Percentiles rank a stretch among this genome's conserved stretches.
These are phyloP conservation scores for Pachycephus smyrnensis DNA, from an alignment of 2,888 invertebrate species.

Conservation along the genomic window DNA sequence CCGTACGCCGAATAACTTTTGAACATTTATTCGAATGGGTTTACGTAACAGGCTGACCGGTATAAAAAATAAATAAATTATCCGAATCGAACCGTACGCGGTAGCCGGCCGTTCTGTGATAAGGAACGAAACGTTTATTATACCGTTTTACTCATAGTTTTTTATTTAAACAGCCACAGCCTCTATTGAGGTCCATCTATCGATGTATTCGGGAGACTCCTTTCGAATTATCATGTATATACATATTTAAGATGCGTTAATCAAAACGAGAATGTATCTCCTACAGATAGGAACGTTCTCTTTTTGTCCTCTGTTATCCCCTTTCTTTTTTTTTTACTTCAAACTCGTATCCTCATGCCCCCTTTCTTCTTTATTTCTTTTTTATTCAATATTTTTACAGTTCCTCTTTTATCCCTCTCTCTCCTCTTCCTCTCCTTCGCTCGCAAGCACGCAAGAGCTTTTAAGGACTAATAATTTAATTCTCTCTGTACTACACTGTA, in stretches of 20 bases:
- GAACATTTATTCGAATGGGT: not conserved
- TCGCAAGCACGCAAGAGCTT: not conserved
- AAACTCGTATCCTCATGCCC: not conserved
- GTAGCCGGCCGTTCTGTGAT: not conserved
- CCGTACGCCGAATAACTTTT: not conserved
- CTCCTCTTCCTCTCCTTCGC: not conserved
- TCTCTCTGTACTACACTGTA: no score
- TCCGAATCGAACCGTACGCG: not conserved
- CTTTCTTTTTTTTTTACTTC: not conserved
- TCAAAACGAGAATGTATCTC: not conserved
- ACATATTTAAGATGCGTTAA: not conserved
- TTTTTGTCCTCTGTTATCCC: not conserved
- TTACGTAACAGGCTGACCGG: not conserved
- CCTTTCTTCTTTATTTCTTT: not conserved
- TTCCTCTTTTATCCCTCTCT: not conserved
- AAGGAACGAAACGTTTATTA: slow-evolving; percentile 5
- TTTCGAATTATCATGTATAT: not conserved
- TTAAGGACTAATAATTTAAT: not conserved
- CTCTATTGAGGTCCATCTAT: not conserved
- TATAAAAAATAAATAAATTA: not conserved
- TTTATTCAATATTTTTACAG: not conserved
- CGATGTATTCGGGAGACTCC: not conserved
- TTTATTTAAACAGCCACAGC: not conserved
- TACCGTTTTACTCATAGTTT: not conserved
- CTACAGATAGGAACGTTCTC: not conserved